phyloP scores from a whole-genome alignment of 2,797 vertebrate species.

The Nyctalus aviator region DNA sequence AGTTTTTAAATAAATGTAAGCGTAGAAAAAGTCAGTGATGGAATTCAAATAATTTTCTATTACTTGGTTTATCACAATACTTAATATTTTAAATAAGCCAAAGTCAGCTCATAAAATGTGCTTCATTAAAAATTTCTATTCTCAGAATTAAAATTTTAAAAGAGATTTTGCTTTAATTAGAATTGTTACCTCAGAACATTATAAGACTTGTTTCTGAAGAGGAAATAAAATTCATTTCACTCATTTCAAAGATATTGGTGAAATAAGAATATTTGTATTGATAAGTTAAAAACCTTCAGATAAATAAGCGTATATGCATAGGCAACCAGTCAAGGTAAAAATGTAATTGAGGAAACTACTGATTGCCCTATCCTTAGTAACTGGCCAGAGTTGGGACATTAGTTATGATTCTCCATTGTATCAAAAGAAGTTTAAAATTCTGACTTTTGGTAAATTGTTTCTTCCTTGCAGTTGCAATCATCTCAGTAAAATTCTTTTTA shows the following conservation, averaged over 20 bases:
- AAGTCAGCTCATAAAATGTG: neutral
- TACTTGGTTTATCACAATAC: neutral
- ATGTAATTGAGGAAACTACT: neutral
- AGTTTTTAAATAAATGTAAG: slow-evolving; percentile 8
- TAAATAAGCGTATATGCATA: neutral
- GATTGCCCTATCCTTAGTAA: neutral
- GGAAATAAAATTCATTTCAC: slow-evolving; percentile 1
- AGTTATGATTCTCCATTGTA: neutral
- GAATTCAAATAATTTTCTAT: neutral
- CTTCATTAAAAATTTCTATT: slow-evolving; percentile 31
- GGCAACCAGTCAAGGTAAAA: neutral
- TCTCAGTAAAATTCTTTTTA: slow-evolving; percentile 27
- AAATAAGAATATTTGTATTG: slow-evolving; percentile 29
- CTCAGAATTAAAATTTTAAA: slow-evolving; percentile 16
- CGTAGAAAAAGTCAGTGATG: neutral
- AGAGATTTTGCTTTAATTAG: slow-evolving; percentile 53
- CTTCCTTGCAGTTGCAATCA: neutral
- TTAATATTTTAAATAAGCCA: slow-evolving; percentile 17
- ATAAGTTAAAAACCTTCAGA: neutral
- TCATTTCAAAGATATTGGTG: neutral
- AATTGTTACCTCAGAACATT: neutral
- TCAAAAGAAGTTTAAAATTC: neutral
- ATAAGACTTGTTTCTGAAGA: slow-evolving; percentile 29
- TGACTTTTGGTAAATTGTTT: neutral
- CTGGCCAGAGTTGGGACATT: neutral